Conservation (phyloP, 2,113 vertebrate genomes). For the Piaya cayana region DNA sequence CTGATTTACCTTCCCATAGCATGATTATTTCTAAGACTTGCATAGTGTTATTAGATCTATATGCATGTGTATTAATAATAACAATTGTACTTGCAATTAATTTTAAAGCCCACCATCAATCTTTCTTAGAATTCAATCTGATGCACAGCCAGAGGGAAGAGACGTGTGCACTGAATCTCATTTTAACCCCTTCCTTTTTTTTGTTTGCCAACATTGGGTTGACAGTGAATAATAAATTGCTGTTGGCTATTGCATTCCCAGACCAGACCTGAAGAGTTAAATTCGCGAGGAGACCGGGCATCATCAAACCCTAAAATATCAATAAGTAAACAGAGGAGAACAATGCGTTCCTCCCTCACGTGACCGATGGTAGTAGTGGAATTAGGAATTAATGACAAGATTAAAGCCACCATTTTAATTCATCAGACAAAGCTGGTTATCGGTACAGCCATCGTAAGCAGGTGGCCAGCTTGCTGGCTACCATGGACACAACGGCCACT, state of each 20-base stretch:
- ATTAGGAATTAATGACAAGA: slow-evolving; percentile 62
- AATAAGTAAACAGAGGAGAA: neutral
- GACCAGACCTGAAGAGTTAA: neutral
- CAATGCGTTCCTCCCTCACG: neutral
- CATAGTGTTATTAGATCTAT: neutral
- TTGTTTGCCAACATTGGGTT: neutral
- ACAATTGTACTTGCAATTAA: slow-evolving; percentile 65
- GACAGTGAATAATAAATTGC: neutral
- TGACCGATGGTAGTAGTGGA: slow-evolving; percentile 19
- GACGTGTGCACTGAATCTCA: neutral
- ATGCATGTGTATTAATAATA: slow-evolving; percentile 50
- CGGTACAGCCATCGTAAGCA: slow-evolving; percentile 13
- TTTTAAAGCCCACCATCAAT: slow-evolving; percentile 64
- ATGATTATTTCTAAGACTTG: neutral
- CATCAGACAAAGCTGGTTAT: slow-evolving; percentile 60
- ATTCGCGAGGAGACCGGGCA: neutral
- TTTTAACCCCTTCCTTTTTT: slow-evolving; percentile 34
- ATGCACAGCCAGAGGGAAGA: slow-evolving; percentile 39
- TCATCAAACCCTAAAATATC: neutral
- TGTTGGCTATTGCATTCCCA: accelerated
- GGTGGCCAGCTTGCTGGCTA: slow-evolving; percentile 38
- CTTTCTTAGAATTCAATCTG: slow-evolving; percentile 57
- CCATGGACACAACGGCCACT: slow-evolving; percentile 7
- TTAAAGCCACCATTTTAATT: slow-evolving; percentile 44
- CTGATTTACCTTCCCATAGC: neutral